These are phyloP conservation scores for Thalassarche chlororhynchos DNA, from an alignment of 2,113 vertebrate species.

Conservation along the genomic window DNA sequence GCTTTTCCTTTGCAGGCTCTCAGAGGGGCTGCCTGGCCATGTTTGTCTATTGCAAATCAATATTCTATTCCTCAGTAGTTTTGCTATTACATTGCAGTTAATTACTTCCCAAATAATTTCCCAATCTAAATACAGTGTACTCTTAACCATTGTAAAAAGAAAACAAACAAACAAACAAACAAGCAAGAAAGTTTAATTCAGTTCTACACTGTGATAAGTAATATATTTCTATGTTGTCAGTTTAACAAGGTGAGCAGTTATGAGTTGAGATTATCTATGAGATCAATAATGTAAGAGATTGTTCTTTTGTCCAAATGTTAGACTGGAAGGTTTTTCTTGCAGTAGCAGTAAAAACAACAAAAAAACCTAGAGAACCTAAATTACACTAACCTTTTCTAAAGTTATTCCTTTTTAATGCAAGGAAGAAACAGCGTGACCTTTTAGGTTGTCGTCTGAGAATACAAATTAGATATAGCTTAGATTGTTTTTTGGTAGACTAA, in stretches of 20 bases:
- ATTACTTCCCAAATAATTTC: neutral
- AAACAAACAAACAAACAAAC: neutral
- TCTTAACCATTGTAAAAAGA: neutral
- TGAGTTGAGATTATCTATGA: neutral
- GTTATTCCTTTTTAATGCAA: neutral
- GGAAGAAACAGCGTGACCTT: slow-evolving; percentile 1
- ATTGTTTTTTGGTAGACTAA: neutral
- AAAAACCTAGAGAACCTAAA: neutral
- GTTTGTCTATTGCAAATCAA: neutral
- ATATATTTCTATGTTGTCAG: neutral
- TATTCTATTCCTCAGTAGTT: neutral
- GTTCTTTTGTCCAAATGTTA: neutral
- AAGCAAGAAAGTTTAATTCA: neutral
- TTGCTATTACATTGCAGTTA: neutral
- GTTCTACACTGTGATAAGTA: neutral
- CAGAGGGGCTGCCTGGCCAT: neutral
- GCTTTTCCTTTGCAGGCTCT: neutral
- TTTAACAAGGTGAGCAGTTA: neutral
- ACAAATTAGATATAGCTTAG: neutral
- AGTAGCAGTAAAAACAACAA: neutral
- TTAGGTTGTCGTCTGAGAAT: neutral
- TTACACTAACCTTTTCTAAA: neutral
- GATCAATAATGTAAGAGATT: neutral
- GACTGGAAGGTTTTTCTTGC: neutral
- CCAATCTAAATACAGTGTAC: neutral